Conservation (phyloP, 2,113 vertebrate species). For the Alexandromys fortis region DNA sequence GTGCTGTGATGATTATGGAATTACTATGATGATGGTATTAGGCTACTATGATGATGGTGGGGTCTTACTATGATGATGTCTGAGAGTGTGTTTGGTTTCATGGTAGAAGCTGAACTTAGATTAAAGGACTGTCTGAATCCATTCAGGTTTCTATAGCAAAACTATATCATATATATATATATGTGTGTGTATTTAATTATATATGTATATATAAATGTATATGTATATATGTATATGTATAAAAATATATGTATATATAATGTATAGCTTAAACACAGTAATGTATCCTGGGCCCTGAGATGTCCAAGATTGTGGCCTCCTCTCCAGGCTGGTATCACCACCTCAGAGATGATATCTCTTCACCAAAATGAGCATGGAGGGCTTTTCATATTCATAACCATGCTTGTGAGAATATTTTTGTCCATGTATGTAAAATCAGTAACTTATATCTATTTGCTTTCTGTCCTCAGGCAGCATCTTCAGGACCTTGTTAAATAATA, state of each 20-base stretch:
- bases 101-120: neutral
- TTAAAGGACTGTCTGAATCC: neutral
- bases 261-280: neutral
- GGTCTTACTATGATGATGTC: neutral
- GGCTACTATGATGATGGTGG: neutral
- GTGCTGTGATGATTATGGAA: neutral
- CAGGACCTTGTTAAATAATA: neutral
- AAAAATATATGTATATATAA: no score
- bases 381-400: neutral
- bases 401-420: neutral
- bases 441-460: neutral
- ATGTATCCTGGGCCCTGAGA: neutral
- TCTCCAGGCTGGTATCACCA: neutral
- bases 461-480: neutral
- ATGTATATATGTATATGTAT: no score
- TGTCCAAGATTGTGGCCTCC: no score
- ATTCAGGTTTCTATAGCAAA: neutral
- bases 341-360: neutral
- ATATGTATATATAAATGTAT: no score
- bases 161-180: neutral
- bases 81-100: neutral
- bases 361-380: neutral
- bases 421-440: neutral
- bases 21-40: neutral
- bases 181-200: no score